A percentile compares a stretch with the other conserved stretches of the same genome.
These are phyloP conservation scores for Euspilapteryx auroguttella DNA, from an alignment of 2,888 invertebrate species.

Conservation along the genomic window DNA sequence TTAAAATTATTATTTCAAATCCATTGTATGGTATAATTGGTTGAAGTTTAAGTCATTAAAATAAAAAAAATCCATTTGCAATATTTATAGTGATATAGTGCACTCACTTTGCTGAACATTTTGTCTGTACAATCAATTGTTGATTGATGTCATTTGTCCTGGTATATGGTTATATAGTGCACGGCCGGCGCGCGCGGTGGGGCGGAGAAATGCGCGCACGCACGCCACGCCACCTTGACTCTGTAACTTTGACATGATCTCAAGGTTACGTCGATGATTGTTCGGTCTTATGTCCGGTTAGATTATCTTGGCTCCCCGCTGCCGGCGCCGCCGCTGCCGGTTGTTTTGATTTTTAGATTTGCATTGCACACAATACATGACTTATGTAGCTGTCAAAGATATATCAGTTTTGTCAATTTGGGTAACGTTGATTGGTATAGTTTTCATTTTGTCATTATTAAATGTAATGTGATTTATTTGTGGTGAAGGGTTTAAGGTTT, in stretches of 20 bases:
- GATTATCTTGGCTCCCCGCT: conserved; percentile 4
- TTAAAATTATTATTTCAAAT: too few relatives aligned
- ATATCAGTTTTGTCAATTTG: too few relatives aligned
- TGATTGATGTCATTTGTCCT: conserved; percentile 29
- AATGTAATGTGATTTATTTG: too few relatives aligned
- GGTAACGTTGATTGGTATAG: too few relatives aligned
- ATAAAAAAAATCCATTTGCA: neutral
- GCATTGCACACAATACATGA: too few relatives aligned
- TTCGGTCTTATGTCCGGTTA: conserved; percentile 15
- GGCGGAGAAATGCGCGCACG: conserved; percentile 27
- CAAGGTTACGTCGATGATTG: conserved; percentile 19
- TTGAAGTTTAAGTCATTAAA: too few relatives aligned
- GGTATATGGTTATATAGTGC: conserved; percentile 37
- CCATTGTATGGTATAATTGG: too few relatives aligned
- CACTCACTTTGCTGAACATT: conserved; percentile 41
- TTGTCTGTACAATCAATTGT: conserved; percentile 23
- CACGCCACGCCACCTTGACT: conserved; percentile 35
- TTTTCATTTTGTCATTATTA: too few relatives aligned
- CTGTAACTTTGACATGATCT: conserved; percentile 26
- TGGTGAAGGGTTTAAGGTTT: too few relatives aligned
- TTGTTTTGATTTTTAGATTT: too few relatives aligned
- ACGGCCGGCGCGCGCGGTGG: conserved; percentile 18
- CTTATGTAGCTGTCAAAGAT: too few relatives aligned
- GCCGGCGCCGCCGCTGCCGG: too few relatives aligned
- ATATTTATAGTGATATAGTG: neutral